phyloP scores from a whole-genome alignment of 1,140 invertebrate genomes.

The Propsilocerus akamusi region DNA sequence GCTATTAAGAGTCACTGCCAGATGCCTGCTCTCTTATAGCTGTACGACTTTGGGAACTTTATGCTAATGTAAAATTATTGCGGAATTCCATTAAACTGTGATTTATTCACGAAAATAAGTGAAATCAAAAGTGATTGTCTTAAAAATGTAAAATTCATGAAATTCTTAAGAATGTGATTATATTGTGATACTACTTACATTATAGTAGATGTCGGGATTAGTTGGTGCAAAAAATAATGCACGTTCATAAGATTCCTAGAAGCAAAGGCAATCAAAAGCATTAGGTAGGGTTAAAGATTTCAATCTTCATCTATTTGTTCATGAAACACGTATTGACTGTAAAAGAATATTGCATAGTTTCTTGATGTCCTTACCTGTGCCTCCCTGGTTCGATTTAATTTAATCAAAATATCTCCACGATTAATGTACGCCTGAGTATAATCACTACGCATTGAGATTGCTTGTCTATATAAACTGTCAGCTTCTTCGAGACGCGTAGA shows the following conservation, averaged over 20 bases:
- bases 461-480: slow-evolving; percentile 80
- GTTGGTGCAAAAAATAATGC: slow-evolving; percentile 83
- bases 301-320: no score
- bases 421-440: slow-evolving; percentile 97
- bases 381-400: slow-evolving; percentile 85
- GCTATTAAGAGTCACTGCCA: no score
- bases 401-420: slow-evolving; percentile 87
- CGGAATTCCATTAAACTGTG: neutral
- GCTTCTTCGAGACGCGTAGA: slow-evolving; percentile 81
- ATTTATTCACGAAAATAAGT: neutral
- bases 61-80: neutral
- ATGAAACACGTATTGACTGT: no score
- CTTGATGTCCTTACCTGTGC: no score
- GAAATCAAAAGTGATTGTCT: no score
- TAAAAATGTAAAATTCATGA: no score
- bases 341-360: no score
- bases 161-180: no score
- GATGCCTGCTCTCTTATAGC: no score
- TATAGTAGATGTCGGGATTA: slow-evolving; percentile 96
- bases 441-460: slow-evolving; percentile 92
- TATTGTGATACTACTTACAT: slow-evolving; percentile 53
- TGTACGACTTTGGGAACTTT: no score
- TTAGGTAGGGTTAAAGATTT: no score
- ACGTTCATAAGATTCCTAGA: slow-evolving; percentile 86
- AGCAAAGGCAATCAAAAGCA: no score